Percentiles rank a stretch among this genome's conserved stretches.
Evolutionary conservation across 2,113 vertebrate genomes (phyloP).

Genomic region (Ciconia boyciana): DNA sequence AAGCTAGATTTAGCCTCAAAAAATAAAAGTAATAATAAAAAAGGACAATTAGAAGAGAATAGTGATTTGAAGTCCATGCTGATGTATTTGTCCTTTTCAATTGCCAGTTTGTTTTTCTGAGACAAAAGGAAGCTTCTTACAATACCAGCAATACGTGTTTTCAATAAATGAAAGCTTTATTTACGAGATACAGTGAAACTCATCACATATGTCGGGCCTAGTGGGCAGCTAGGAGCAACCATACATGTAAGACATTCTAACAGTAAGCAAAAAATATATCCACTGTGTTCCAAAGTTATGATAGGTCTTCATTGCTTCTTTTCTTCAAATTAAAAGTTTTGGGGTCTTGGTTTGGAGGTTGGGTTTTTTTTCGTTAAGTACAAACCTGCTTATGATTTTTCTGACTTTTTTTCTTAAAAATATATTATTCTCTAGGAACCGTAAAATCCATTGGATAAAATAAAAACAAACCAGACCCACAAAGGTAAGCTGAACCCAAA

Average conservation of each 20-base stretch:
- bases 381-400: background rate
- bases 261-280: background rate
- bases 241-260: background rate
- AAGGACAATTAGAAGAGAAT: background rate
- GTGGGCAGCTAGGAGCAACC: background rate
- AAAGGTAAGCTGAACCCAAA: background rate
- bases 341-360: accelerated
- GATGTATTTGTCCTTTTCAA: background rate
- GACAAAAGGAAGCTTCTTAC: background rate
- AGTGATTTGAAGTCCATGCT: background rate
- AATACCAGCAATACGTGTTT: background rate
- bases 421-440: background rate
- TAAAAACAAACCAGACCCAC: background rate
- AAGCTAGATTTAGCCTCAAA: background rate
- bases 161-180: background rate
- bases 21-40: background rate
- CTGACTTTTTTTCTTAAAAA: background rate
- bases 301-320: background rate
- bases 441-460: background rate
- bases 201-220: background rate
- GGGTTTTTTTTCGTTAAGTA: background rate
- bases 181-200: background rate
- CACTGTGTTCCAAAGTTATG: background rate
- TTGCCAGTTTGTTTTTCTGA: background rate
- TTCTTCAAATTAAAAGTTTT: background rate